Evolutionary conservation across 2,888 invertebrate species (phyloP).

Genomic region (Tipula confusa): DNA sequence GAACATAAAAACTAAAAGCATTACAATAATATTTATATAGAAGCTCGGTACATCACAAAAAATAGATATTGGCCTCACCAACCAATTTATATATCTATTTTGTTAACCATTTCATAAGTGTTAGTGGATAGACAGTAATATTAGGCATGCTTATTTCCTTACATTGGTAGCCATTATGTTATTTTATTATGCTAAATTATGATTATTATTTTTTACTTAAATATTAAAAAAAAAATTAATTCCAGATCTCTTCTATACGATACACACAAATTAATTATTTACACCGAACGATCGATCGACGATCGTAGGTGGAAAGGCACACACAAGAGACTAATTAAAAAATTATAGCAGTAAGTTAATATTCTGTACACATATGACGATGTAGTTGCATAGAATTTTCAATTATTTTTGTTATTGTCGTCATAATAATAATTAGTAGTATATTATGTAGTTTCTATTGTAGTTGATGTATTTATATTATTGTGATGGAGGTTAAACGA

Average conservation of each 20-base stretch:
- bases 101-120: background rate
- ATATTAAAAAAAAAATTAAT: too few relatives aligned
- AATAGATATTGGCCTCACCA: background rate
- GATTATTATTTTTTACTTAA: too few relatives aligned
- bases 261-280: background rate
- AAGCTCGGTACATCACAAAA: background rate
- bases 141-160: background rate
- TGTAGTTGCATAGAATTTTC: background rate
- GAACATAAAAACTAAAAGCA: conserved; percentile 13
- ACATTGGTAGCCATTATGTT: background rate
- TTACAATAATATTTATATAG: conserved; percentile 8
- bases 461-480: background rate
- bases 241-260: background rate
- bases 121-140: background rate
- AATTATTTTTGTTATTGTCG: background rate
- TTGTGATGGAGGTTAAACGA: too few relatives aligned
- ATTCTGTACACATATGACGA: background rate
- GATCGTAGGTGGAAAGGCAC: background rate
- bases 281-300: background rate
- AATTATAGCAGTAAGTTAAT: background rate
- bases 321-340: background rate
- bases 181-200: background rate
- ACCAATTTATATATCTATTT: background rate
- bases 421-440: background rate
- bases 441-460: background rate